phyloP scores from a whole-genome alignment of 2,113 vertebrate species.

The Clarias magur region DNA sequence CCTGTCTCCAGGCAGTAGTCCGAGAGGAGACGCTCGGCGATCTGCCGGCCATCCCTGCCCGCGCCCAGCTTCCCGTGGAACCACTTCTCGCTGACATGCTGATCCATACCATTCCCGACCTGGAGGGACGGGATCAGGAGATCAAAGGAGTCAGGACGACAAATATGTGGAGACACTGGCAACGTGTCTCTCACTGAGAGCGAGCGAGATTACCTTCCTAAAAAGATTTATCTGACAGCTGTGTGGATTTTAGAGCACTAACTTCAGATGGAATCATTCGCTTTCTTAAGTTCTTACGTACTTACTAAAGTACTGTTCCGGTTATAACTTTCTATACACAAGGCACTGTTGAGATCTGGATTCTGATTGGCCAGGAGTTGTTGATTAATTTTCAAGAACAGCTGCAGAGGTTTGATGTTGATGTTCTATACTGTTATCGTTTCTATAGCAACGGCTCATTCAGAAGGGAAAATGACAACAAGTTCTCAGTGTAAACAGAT shows the following conservation, averaged over 20 bases:
- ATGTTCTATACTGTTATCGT: no score
- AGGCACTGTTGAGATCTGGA: no score
- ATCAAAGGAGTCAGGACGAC: background rate
- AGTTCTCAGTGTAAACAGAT: no score
- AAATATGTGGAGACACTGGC: background rate
- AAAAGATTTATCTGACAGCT: background rate
- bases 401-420: no score
- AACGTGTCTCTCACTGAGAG: background rate
- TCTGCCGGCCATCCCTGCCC: constrained; percentile 92
- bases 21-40: constrained; percentile 88
- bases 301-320: no score
- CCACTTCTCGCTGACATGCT: constrained; percentile 94
- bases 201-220: background rate
- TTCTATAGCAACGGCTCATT: no score
- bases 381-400: background rate
- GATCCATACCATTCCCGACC: constrained; percentile 86
- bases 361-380: no score
- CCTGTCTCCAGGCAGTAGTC: constrained; percentile 95
- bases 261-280: no score
- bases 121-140: constrained; percentile 49
- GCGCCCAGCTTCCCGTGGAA: constrained; percentile 95
- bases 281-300: no score
- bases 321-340: no score
- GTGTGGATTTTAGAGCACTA: background rate
- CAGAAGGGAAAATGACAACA: no score